Evolutionary conservation across 2,113 vertebrate species (phyloP).

Genomic region (Indicator maculatus): DNA sequence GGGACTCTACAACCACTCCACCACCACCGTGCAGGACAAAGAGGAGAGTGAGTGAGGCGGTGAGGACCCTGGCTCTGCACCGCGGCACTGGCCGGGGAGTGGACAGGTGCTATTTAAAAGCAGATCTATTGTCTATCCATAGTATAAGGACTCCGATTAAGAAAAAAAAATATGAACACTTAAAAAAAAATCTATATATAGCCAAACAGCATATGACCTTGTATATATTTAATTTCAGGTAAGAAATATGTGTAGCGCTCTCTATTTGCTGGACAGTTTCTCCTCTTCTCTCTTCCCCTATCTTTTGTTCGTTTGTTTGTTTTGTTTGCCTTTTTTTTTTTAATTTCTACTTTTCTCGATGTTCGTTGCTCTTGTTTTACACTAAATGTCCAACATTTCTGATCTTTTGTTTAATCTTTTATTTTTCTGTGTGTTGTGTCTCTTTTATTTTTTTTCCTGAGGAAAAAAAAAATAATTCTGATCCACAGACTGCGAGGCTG

Average conservation of each 20-base stretch:
- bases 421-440: conserved; percentile 4
- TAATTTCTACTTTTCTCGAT: not conserved
- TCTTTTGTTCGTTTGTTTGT: conserved; percentile 48
- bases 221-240: conserved; percentile 98
- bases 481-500: conserved; percentile 81
- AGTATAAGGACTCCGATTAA: conserved; percentile 82
- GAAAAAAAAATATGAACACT: conserved; percentile 73
- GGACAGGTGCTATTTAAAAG: conserved; percentile 88
- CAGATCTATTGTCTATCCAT: conserved; percentile 89
- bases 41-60: conserved; percentile 88
- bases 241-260: conserved; percentile 84
- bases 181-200: conserved; percentile 89
- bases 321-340: conserved; percentile 24
- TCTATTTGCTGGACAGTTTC: conserved; percentile 85
- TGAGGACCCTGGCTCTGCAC: conserved; percentile 11
- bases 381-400: conserved; percentile 46
- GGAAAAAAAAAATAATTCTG: conserved; percentile 60
- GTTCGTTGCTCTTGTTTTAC: conserved; percentile 28
- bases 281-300: conserved; percentile 13
- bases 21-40: conserved; percentile 94
- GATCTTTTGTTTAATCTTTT: conserved; percentile 29
- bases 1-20: conserved; percentile 93
- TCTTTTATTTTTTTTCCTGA: not conserved
- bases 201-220: conserved; percentile 93
- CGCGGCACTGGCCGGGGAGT: conserved; percentile 56